phyloP scores from a whole-genome alignment of 1,140 invertebrate species.

The Helicoverpa zea region DNA sequence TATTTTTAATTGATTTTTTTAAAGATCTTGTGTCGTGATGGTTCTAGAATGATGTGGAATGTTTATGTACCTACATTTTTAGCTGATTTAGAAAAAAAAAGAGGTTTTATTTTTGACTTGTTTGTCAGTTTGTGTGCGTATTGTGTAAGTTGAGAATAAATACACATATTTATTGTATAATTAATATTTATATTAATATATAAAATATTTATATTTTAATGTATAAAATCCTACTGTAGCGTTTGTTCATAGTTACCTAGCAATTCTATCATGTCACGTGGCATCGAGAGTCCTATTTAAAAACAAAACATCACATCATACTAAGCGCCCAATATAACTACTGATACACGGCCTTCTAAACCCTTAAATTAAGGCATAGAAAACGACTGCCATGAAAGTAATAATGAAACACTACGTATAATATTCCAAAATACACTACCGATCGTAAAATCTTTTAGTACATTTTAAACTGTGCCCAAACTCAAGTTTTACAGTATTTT shows the following conservation, averaged over 20 bases:
- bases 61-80: background rate
- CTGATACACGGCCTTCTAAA: background rate
- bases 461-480: slow-evolving; percentile 18
- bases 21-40: slow-evolving; percentile 9
- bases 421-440: slow-evolving; percentile 13
- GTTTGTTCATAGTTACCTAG: too few relatives aligned
- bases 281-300: too few relatives aligned
- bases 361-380: background rate
- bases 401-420: slow-evolving; percentile 22
- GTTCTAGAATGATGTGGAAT: background rate
- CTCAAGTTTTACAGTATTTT: slow-evolving; percentile 12
- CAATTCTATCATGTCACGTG: too few relatives aligned
- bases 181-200: too few relatives aligned
- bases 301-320: too few relatives aligned
- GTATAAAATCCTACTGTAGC: too few relatives aligned
- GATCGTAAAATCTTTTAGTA: slow-evolving; percentile 34
- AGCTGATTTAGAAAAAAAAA: too few relatives aligned
- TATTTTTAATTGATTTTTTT: slow-evolving; percentile 32
- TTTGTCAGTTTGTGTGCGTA: background rate
- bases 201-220: too few relatives aligned
- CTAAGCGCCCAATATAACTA: too few relatives aligned
- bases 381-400: slow-evolving; percentile 7
- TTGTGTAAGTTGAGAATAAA: too few relatives aligned
- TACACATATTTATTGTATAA: too few relatives aligned
- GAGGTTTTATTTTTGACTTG: background rate